Base-by-base conservation (phyloP, 2,113 vertebrate genomes). In the Ptilonorhynchus violaceus region DNA sequence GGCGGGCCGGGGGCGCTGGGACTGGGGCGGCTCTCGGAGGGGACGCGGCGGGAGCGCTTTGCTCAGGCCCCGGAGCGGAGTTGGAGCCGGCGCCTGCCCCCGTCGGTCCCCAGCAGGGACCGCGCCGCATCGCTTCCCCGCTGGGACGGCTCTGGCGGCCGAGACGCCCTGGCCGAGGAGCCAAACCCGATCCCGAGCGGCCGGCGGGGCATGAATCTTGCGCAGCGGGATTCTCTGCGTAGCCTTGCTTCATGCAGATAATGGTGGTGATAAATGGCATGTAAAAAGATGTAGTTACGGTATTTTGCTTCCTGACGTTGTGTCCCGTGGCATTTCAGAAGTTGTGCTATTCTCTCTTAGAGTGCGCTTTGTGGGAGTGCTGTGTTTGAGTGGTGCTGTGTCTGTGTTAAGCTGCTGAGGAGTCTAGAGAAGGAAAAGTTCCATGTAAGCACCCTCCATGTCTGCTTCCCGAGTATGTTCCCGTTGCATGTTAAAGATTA, bases 211-310 rank as follows among this genome's bases (percentile, higher is more conserved):
- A 1, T 2, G 19, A 21, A 9, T 25, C 7, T 9, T 3, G 60
- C 11, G 0, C 49, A 5, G 22, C 22, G n/a, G n/a, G 8, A 0
- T 21, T 21, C 28, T 23, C 37, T 14, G 31, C 42, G 0, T 0
- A 27, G 47, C n/a, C 31, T 3, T 13, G 0, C 13, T 25, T 19
- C 12, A 1, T 3, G 25, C 22, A 3, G 2, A 2, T 23, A 3
- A 3, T 0, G 17, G 39, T 5, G 35, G 2, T 9, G 17, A 6
- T 20, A 17, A 42, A 9, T 5, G 1, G 21, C 1, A 42, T 0
- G 33, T 13, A 4, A 53, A 22, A 20, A 25, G 64, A 5, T n/a
- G 59, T 28, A 30, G 50, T 49, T 13, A 0, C 0, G 44, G 44
- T 2, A 0, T 18, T 76, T 18, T 4, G 15, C 30, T 23, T n/a